Conservation (phyloP, 1,140 invertebrate genomes). For the Adoxophyes honmai region DNA sequence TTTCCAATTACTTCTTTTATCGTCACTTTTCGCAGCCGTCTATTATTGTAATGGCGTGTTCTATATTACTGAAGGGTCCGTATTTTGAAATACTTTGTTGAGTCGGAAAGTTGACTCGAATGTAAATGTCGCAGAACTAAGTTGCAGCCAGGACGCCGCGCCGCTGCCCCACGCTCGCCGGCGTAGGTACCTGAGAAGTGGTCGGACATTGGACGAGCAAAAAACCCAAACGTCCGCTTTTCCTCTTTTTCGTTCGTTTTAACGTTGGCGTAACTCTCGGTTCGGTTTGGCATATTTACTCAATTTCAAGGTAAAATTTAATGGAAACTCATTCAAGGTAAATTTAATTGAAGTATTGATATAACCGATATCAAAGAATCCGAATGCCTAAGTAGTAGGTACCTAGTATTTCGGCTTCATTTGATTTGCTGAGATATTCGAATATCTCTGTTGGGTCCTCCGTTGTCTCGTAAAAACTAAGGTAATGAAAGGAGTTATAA, state of each 20-base stretch:
- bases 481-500: no score
- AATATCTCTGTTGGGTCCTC: no score
- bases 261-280: neutral
- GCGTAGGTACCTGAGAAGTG: no score
- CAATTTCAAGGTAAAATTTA: neutral
- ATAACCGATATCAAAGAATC: neutral
- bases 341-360: conserved; percentile 8
- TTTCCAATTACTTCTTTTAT: conserved; percentile 27
- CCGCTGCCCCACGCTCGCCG: no score
- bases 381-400: no score
- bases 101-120: no score
- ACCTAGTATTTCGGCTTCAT: neutral
- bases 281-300: conserved; percentile 9
- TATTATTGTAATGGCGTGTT: conserved; percentile 8
- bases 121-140: no score
- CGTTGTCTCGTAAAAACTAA: no score
- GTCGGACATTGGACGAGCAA: neutral
- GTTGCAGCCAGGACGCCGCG: no score
- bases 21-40: neutral
- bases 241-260: neutral
- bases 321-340: conserved; percentile 9
- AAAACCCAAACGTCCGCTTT: conserved; percentile 1
- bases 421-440: neutral
- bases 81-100: no score
- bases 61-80: neutral